Percentiles rank a stretch among this genome's conserved stretches.
Evolutionary conservation across 2,888 invertebrate species (phyloP).

Genomic region (Timandra comae): DNA sequence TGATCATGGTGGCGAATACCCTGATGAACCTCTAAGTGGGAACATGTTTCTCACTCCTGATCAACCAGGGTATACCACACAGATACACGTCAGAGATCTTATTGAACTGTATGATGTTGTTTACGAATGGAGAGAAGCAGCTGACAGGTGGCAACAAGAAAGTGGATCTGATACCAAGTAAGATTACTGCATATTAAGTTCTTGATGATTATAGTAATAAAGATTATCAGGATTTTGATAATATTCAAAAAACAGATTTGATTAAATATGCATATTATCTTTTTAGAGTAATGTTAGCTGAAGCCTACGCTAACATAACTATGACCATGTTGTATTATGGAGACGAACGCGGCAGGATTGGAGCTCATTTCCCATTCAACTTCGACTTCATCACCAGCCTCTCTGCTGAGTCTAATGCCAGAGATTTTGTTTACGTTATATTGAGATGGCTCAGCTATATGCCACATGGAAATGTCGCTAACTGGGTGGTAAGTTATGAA

Average conservation of each 20-base stretch:
- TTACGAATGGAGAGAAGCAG: conserved; percentile 73
- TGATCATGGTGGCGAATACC: conserved; percentile 48
- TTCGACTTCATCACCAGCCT: conserved; percentile 77
- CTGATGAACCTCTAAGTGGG: conserved; percentile 72
- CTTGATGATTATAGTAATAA: neutral
- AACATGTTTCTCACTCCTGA: conserved; percentile 57
- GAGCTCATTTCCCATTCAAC: conserved; percentile 81
- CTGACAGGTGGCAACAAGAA: conserved; percentile 63
- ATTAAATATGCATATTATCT: neutral
- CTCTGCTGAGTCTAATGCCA: conserved; percentile 56
- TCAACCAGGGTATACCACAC: conserved; percentile 75
- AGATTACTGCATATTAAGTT: conserved; percentile 10
- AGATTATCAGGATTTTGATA: neutral
- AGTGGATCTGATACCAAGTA: conserved; percentile 62
- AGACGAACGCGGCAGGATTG: conserved; percentile 47
- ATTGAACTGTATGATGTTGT: conserved; percentile 75
- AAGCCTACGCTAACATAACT: conserved; percentile 75
- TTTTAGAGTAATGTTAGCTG: conserved; percentile 75
- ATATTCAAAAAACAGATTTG: too few relatives aligned
- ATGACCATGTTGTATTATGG: conserved; percentile 80
- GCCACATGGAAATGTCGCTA: conserved; percentile 75
- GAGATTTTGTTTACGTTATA: conserved; percentile 66
- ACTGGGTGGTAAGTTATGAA: conserved; percentile 78
- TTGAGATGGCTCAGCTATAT: conserved; percentile 77
- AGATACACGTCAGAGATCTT: conserved; percentile 79